phyloP scores from a whole-genome alignment of 1,140 invertebrate genomes.

The Chionoecetes opilio region DNA sequence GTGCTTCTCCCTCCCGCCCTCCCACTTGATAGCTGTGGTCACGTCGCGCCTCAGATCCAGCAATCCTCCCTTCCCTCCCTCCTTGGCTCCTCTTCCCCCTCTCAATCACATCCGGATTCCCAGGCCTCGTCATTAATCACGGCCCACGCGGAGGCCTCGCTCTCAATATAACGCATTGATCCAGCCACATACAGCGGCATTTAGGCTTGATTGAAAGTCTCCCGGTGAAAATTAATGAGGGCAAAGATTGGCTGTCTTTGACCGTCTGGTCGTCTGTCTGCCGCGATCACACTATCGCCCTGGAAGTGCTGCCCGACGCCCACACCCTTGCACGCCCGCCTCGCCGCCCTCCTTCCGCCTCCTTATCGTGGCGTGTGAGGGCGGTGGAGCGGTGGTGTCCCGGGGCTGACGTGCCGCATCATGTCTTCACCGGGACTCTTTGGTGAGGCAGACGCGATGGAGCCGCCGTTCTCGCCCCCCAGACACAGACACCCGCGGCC shows the following conservation, averaged over 20 bases:
- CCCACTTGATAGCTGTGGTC: slow-evolving; percentile 25
- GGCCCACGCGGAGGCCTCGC: background rate
- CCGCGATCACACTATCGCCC: background rate
- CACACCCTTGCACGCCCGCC: too few relatives aligned
- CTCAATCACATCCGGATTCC: slow-evolving; percentile 4
- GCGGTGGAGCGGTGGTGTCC: background rate
- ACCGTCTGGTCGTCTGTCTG: background rate
- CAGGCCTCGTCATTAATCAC: background rate
- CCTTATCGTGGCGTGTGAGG: background rate
- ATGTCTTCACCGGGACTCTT: background rate
- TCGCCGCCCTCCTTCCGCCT: background rate
- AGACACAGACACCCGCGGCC: background rate
- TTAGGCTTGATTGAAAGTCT: slow-evolving; percentile 29
- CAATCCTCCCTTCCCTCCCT: background rate
- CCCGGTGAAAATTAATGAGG: slow-evolving; percentile 5
- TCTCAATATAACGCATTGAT: slow-evolving; percentile 21
- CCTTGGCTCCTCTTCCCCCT: background rate
- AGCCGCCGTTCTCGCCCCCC: background rate
- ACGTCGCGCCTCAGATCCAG: slow-evolving; percentile 12
- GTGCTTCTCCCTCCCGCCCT: background rate
- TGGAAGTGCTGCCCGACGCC: background rate
- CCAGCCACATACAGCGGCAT: background rate
- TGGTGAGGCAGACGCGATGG: background rate
- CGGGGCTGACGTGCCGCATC: background rate
- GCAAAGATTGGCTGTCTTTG: background rate